Evolutionary conservation across 2,797 vertebrate species (phyloP), one percentile per base, ranked within the genome.

Genomic region (Knipowitschia caucasica): DNA sequence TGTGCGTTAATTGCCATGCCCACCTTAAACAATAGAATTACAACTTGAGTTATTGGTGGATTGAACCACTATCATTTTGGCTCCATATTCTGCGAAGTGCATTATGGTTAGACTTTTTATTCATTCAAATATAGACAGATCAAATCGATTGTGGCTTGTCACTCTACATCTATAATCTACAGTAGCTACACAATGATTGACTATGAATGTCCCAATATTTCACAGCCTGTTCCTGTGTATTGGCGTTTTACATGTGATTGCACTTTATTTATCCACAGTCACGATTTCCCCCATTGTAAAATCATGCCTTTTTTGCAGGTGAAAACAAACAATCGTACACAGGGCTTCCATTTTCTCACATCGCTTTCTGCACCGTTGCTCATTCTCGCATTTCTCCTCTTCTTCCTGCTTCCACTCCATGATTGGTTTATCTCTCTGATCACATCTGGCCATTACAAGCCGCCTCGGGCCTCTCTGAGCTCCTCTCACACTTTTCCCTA

Each of bases 401-500:
- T 47, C 34, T 44, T 62, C 56, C 55, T 69, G 51, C 64, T 54
- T 4, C 56, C 53, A 70, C 62, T 58, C 53, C 56, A 54, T 70
- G 62, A 75, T 79, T 69, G 66, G 78, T 85, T 88, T 89, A 83
- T 86, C 83, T 88, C 84, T 89, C 84, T 84, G 80, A 86, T 87
- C 77, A 83, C 83, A 85, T 86, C 81, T 88, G 83, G 83, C 84
- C 75, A 85, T 89, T 80, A 84, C 79, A 87, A 89, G 88, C 86
- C 86, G 87, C 78, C 71, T 73, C 83, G 80, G 84, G 78, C 86
- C 88, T 83, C 85, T 76, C 79, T 81, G 72, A 85, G 73, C 80
- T 72, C 83, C 66, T 78, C 58, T 80, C 64, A 64, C 63, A 62
- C 62, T 57, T 59, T 60, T 14, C 39, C 23, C 64, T 50, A 27